Base-by-base conservation (phyloP, 2,113 vertebrate genomes). In the Maccullochella peelii region DNA sequence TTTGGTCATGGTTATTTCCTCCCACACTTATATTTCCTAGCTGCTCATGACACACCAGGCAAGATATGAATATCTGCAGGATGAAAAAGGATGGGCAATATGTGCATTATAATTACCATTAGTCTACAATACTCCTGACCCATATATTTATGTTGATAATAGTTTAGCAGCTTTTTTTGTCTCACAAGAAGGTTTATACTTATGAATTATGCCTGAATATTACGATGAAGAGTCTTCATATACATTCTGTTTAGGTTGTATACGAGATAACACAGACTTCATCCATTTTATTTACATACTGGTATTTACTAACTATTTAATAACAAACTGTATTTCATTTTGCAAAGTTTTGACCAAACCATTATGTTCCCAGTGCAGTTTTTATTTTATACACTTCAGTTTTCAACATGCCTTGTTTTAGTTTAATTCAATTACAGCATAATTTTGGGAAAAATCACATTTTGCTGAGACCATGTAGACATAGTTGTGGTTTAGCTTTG, bases 401-500 rank as follows among this genome's bases (percentile, higher is more conserved):
- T 80, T 73, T 44, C 54, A 71, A 61, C 73, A 65, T 30, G 49
- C 23, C 61, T 69, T 86, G 70, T 68, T 86, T 69, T 62, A 61
- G 69, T 65, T 69, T 38, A 40, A 71, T 44, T 57, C 42, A 65
- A 27, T 47, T 49, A 68, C 72, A 87, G 62, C 82, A 82, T 86
- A 42, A 50, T 82, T 79, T 63, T 40, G 75, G 65, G 61, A 68
- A 78, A 89, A 79, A 54, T 83, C 58, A 77, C 30, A 85, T 79
- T 88, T 82, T 83, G 65, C 63, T 80, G 76, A 75, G 66, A 83
- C 72, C 83, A 75, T 70, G 70, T 50, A 72, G 66, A 80, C 87
- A 91, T 88, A 93, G 80, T 70, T 90, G 86, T 91, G 90, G 86
- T 54, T 74, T 47, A 44, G 63, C 73, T 82, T 77, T 76, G 84